phyloP scores from a whole-genome alignment of 2,888 invertebrate species.

The Ptilodon capucinus region DNA sequence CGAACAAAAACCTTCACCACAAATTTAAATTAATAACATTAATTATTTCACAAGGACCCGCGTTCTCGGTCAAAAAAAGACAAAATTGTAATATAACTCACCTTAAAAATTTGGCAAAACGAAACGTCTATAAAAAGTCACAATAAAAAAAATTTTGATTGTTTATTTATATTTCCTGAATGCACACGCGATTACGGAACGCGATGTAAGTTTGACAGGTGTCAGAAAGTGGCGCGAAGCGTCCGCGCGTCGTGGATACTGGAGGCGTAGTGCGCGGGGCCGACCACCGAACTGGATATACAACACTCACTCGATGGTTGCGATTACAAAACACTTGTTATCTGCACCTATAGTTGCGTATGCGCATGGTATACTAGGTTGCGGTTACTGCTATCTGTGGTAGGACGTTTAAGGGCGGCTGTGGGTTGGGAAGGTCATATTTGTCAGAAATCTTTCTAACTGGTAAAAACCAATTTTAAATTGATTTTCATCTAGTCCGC shows the following conservation, averaged over 20 bases:
- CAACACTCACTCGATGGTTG: background rate
- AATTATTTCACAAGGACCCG: slow-evolving; percentile 37
- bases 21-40: slow-evolving; percentile 17
- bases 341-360: slow-evolving; percentile 35
- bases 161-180: slow-evolving; percentile 2
- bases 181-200: slow-evolving; percentile 45
- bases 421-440: background rate
- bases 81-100: slow-evolving; percentile 3
- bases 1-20: slow-evolving; percentile 4
- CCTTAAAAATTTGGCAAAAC: slow-evolving; percentile 1
- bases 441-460: no score
- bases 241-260: slow-evolving; percentile 40
- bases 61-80: background rate
- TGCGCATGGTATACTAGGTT: slow-evolving; percentile 12
- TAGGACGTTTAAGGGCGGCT: slow-evolving; percentile 2
- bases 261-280: slow-evolving; percentile 23
- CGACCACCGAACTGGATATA: background rate
- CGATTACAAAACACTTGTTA: slow-evolving; percentile 22
- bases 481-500: no score
- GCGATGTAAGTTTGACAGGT: slow-evolving; percentile 34
- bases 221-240: slow-evolving; percentile 46
- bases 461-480: no score
- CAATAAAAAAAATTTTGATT: background rate
- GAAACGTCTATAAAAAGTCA: slow-evolving; percentile 2
- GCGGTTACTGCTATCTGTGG: slow-evolving; percentile 14